A percentile compares a stretch with the other conserved stretches of the same genome.
Evolutionary conservation across 2,113 vertebrate genomes (phyloP).

Genomic region (Pterocles orientalis): DNA sequence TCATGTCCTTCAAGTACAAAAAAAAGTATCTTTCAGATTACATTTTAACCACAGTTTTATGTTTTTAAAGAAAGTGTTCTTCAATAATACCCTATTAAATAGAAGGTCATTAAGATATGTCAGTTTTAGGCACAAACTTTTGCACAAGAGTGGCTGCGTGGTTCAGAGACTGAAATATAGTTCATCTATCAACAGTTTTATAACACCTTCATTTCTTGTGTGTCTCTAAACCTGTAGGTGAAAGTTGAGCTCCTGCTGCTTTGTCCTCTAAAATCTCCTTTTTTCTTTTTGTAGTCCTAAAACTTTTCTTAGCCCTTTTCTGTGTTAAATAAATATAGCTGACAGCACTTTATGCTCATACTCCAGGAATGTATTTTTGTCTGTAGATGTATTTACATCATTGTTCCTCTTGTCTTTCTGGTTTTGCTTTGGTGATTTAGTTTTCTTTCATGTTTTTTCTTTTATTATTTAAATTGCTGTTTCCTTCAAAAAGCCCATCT

Average conservation of each 20-base stretch:
- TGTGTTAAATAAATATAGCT: not conserved
- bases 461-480: not conserved
- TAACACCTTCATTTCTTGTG: not conserved
- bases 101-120: not conserved
- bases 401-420: not conserved
- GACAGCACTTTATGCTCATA: not conserved
- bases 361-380: not conserved
- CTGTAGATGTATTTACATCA: not conserved
- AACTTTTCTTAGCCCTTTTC: not conserved
- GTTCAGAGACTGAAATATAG: not conserved
- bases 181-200: not conserved
- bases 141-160: not conserved
- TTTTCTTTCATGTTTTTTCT: not conserved
- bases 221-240: not conserved
- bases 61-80: not conserved
- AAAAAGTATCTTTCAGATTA: not conserved
- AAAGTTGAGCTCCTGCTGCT: not conserved
- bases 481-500: not conserved
- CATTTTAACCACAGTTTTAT: not conserved
- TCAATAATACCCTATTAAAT: not conserved
- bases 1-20: not conserved
- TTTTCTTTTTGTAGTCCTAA: not conserved
- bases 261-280: not conserved
- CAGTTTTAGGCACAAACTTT: not conserved
- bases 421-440: not conserved